phyloP scores from a whole-genome alignment of 2,888 invertebrate genomes.

The Palloptera scutellata region DNA sequence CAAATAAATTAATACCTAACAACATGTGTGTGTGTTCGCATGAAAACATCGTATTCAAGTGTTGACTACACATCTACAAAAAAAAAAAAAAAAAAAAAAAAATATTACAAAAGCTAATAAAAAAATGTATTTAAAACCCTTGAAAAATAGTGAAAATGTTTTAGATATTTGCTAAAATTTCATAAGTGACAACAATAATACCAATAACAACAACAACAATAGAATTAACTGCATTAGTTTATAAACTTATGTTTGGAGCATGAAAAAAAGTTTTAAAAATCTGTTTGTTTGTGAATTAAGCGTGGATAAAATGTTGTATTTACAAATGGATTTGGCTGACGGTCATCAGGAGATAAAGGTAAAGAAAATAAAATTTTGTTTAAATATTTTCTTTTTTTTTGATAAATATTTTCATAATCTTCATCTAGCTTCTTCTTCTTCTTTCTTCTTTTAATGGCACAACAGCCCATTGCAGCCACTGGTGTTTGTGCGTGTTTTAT shows the following conservation, averaged over 20 bases:
- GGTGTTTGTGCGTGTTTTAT: no score
- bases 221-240: constrained; percentile 12
- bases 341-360: constrained; percentile 43
- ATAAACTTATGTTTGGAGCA: neutral
- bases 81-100: constrained; percentile 9
- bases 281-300: neutral
- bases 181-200: constrained; percentile 12
- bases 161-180: neutral
- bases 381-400: no score
- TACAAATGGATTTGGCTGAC: constrained; percentile 44
- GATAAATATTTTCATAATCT: no score
- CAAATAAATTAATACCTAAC: constrained; percentile 22
- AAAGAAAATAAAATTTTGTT: neutral
- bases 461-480: no score
- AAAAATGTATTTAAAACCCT: constrained; percentile 15
- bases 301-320: constrained; percentile 36
- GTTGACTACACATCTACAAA: neutral
- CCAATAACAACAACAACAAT: constrained; percentile 22
- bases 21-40: neutral
- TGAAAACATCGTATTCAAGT: no score
- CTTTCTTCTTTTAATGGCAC: no score
- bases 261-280: constrained; percentile 6
- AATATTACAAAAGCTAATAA: constrained; percentile 1
- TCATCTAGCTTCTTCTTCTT: no score
- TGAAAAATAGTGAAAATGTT: constrained; percentile 1